Evolutionary conservation across 2,888 invertebrate species (phyloP).

Genomic region (Blera fallax): DNA sequence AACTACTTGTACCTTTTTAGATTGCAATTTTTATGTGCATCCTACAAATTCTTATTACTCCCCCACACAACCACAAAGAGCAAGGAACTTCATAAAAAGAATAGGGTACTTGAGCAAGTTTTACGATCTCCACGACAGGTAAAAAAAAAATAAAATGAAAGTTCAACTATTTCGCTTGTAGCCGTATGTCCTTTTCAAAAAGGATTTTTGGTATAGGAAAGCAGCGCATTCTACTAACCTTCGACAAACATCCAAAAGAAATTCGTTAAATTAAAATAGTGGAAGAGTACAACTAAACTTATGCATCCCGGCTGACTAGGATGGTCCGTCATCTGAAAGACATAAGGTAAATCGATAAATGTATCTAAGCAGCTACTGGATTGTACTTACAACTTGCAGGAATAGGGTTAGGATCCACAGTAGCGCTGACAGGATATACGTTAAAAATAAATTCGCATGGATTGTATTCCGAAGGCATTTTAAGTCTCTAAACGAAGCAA

Average conservation of each 20-base stretch:
- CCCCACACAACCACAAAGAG: not conserved
- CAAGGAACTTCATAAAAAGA: slow-evolving; percentile 7
- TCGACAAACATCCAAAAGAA: slow-evolving; percentile 99
- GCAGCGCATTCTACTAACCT: slow-evolving; percentile 84
- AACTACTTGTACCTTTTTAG: not conserved
- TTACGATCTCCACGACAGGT: not conserved
- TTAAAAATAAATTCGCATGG: slow-evolving; percentile 96
- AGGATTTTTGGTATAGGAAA: not conserved
- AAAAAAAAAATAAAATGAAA: not conserved
- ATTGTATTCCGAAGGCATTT: slow-evolving; percentile 96
- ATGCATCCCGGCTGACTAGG: slow-evolving; percentile 83
- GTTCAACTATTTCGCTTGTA: too few relatives aligned
- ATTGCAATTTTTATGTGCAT: not conserved
- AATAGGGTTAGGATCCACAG: slow-evolving; percentile 94
- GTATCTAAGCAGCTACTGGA: not conserved
- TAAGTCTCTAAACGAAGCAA: slow-evolving; percentile 86
- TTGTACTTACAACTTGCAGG: slow-evolving; percentile 85
- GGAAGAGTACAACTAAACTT: slow-evolving; percentile 89
- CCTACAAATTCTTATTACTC: slow-evolving; percentile 10
- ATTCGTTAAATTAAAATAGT: slow-evolving; percentile 95
- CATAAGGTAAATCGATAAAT: not conserved
- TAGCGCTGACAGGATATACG: slow-evolving; percentile 93
- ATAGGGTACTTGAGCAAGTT: slow-evolving; percentile 29
- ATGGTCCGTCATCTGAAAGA: slow-evolving; percentile 84
- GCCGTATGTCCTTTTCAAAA: too few relatives aligned